Evolutionary conservation across 2,888 invertebrate species (phyloP), one percentile per base, ranked within the genome.

Genomic region (Drosophila mimica): DNA sequence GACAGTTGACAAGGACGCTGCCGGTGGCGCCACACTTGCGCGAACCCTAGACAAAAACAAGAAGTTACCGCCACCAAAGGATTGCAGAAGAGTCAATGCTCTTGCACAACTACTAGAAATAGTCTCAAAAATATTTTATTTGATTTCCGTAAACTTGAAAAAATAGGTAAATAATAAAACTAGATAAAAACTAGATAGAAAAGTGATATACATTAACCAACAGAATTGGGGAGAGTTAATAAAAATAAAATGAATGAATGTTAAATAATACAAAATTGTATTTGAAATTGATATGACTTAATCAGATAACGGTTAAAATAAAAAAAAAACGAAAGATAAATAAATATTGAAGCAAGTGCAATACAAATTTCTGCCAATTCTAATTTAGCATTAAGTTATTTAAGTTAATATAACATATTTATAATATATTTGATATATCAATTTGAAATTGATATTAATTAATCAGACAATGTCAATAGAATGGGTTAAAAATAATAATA

Each of bases 31-130:
- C 81, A 76, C 20, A 31, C 51, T 36, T 13, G 28, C 8, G 51
- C 40, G 48, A 51, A 48, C 52, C 48, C 70, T 67, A 80, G 82
- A 80, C 82, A 78, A 81, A 68, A 80, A 82, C 82, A 80, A 72
- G 52, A 43, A 43, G 46, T 25, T 36, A 25, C 48, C 31, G 11
- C 11, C 15, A 15, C 3, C 30, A n/a, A 15, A 15, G 15, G 20
- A 9, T 8, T 56, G 40, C 15, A 20, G 57, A 20, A 57, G 15
- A 15, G 31, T 15, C 7, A 43, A 57, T 57, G 40, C 57, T 20
- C 57, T 56, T n/a, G 49, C 28, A 17, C 46, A 46, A 46, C 25
- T 15, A 15, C 25, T 15, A 15, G 25, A 11, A 4, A 15, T 17
- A 30, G 1, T 2, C 11, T 20, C 11, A 43, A 20, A 20, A 20